phyloP scores from a whole-genome alignment of 2,113 vertebrate species.

The Lepidothrix coronata region DNA sequence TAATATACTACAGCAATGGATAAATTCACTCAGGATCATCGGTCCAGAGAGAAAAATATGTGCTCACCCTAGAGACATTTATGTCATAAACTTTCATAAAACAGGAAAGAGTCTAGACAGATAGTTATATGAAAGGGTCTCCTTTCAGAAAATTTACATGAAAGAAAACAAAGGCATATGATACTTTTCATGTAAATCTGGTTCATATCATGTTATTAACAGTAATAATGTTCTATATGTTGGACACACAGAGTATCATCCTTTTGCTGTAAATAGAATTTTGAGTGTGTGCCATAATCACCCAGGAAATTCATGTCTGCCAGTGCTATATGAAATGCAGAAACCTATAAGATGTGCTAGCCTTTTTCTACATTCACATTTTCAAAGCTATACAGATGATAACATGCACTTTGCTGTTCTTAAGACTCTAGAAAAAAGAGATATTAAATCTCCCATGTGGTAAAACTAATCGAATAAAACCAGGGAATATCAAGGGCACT shows the following conservation, averaged over 20 bases:
- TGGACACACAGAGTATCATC: not conserved
- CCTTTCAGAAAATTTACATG: not conserved
- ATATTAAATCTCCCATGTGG: not conserved
- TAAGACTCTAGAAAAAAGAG: not conserved
- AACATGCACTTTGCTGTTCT: not conserved
- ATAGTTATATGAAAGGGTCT: not conserved
- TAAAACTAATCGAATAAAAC: not conserved
- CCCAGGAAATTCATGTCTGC: not conserved
- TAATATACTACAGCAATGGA: not conserved
- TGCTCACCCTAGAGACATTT: not conserved
- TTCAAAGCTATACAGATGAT: not conserved
- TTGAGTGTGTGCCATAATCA: not conserved
- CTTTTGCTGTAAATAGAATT: not conserved
- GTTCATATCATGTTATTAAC: not conserved
- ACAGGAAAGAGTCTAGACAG: conserved; percentile 45
- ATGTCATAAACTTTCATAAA: not conserved
- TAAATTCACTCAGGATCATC: not conserved
- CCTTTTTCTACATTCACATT: not conserved
- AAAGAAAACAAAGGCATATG: not conserved
- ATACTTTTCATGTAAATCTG: not conserved
- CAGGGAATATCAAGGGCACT: not conserved
- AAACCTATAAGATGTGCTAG: not conserved
- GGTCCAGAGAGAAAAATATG: not conserved
- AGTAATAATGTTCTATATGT: not conserved
- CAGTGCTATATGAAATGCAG: not conserved